A percentile compares a stretch with the other conserved stretches of the same genome.
Conservation (phyloP, 2,797 vertebrate species). For the Gymnothorax reevesii region DNA sequence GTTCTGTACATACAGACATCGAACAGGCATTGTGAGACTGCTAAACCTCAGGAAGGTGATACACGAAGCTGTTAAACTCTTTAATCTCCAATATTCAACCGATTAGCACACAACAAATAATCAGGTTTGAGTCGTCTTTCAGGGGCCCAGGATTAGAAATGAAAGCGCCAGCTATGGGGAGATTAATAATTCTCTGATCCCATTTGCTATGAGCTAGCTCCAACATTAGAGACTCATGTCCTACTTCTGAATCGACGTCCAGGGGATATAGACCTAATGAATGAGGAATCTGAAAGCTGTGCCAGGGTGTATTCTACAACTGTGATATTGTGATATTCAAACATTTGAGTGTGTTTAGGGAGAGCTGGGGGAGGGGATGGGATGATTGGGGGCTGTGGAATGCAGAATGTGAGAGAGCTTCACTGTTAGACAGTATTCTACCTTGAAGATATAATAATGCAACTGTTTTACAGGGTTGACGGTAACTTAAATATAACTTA, state of each 20-base stretch:
- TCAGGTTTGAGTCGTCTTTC: conserved; percentile 40
- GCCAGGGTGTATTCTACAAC: conserved; percentile 32
- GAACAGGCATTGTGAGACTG: not conserved
- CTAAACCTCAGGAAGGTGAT: conserved; percentile 37
- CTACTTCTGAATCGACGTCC: conserved; percentile 45
- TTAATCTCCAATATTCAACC: conserved; percentile 44
- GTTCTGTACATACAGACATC: not conserved
- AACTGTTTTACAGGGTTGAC: not conserved
- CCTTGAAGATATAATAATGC: conserved; percentile 34
- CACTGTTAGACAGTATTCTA: conserved; percentile 21
- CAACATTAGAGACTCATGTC: conserved; percentile 43
- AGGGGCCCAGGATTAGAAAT: conserved; percentile 47
- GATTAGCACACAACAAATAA: conserved; percentile 45
- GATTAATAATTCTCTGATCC: conserved; percentile 49
- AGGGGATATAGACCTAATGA: conserved; percentile 44
- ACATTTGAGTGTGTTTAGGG: conserved; percentile 20
- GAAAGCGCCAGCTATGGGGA: conserved; percentile 43
- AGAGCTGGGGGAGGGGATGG: not conserved
- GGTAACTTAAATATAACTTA: not conserved
- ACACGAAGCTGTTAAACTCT: conserved; percentile 25
- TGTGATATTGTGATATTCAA: conserved; percentile 18
- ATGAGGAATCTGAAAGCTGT: conserved; percentile 39
- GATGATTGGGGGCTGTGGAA: not conserved
- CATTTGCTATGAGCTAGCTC: conserved; percentile 28
- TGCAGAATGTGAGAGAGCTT: not conserved